phyloP scores from a whole-genome alignment of 2,888 invertebrate species.

The Limnephilus rhombicus region DNA sequence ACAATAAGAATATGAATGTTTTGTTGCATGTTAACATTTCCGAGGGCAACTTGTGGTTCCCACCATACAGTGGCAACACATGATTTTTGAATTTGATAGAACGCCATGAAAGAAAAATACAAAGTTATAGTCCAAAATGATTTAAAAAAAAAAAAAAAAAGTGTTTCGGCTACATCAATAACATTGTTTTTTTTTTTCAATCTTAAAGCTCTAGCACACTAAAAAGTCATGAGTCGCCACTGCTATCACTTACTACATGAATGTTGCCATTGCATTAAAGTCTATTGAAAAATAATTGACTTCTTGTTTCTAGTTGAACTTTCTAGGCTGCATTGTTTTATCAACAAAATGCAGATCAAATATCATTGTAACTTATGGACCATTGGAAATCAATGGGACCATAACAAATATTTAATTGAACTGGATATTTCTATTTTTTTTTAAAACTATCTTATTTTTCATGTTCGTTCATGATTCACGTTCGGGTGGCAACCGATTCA shows the following conservation, averaged over 20 bases:
- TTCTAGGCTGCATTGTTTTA: not conserved
- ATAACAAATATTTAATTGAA: not conserved
- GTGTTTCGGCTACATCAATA: too few relatives aligned
- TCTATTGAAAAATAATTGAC: not conserved
- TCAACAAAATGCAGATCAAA: not conserved
- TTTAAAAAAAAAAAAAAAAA: too few relatives aligned
- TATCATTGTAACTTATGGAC: not conserved
- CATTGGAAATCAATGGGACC: not conserved
- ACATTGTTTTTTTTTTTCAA: too few relatives aligned
- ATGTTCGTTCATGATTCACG: not conserved
- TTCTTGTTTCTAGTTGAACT: not conserved
- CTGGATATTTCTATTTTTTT: not conserved
- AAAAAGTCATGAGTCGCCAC: too few relatives aligned
- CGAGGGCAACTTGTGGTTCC: not conserved
- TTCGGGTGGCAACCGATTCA: not conserved
- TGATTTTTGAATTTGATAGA: too few relatives aligned
- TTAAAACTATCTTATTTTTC: not conserved
- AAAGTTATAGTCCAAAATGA: too few relatives aligned
- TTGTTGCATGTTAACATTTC: not conserved
- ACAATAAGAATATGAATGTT: slow-evolving; percentile 21
- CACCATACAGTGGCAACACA: not conserved
- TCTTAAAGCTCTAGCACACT: too few relatives aligned
- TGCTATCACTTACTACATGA: not conserved
- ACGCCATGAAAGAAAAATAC: too few relatives aligned
- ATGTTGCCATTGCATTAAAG: not conserved